Evolutionary conservation across 2,797 vertebrate genomes (phyloP), one percentile per base, ranked within the genome.

Genomic region (Gallinago nigripennis): DNA sequence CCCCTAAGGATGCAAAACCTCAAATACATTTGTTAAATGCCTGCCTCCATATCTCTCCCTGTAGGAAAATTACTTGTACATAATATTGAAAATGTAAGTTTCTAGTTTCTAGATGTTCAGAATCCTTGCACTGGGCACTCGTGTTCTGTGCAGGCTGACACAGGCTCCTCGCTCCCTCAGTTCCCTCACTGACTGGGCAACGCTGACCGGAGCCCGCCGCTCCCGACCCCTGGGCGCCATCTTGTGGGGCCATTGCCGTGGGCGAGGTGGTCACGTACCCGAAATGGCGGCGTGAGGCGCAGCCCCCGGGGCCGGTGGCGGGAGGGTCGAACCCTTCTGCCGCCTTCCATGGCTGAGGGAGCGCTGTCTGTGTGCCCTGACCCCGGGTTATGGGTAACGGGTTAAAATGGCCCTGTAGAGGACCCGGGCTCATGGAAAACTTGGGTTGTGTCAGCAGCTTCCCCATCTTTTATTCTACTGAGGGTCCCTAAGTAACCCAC

Each of bases 121-220:
- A 58, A 20, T 8, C 31, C 8, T 39, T 28, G 12, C 16, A 13
- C 12, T 14, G 35, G 18, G 23, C 61, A 31, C 16, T 17, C 2
- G 1, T 8, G 30, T 5, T 39, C 12, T 14, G 9, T 6, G 56
- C 23, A 18, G 25, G 27, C 8, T 2, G 35, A 7, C 16, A 8
- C 5, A 11, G 23, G 1, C 54, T 11, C 17, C n/a, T n/a, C 18
- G 1, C 30, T 21, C 12, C 53, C 25, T 30, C 30, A 6, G 2
- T 16, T 39, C 39, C 28, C 33, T 31, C 70, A 6, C 41, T 10
- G 33, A 5, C 63, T 11, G 51, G 4, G 8, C 14, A 27, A 6
- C 20, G 1, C 43, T 0, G 13, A 7, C n/a, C 3, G 7, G 2
- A 14, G 18, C 18, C 17, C 17, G 10, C 12, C 9, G 1, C 18